Evolutionary conservation across 2,888 invertebrate genomes (phyloP).

Genomic region (Oithona nana): DNA sequence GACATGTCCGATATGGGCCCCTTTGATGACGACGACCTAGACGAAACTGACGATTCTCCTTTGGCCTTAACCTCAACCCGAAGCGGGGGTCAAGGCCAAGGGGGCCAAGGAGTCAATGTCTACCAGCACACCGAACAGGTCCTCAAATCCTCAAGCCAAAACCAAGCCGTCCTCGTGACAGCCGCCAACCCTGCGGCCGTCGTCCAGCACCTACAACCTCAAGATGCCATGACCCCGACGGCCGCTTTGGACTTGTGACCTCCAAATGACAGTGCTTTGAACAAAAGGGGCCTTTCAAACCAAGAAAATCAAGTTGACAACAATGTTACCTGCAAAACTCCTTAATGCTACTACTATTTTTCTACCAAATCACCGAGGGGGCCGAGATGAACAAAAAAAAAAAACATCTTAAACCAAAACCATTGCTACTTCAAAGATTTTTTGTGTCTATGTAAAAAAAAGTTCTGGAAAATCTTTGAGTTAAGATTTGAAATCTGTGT

Average conservation of each 20-base stretch:
- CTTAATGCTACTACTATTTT: not conserved
- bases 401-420: too few species aligned
- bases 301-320: too few species aligned
- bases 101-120: slow-evolving; percentile 16
- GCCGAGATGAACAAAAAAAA: too few species aligned
- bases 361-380: not conserved
- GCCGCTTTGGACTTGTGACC: not conserved
- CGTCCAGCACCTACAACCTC: slow-evolving; percentile 11
- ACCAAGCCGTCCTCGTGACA: not conserved
- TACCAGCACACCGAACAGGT: slow-evolving; percentile 16
- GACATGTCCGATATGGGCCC: not conserved
- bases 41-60: not conserved
- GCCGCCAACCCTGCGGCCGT: slow-evolving; percentile 4
- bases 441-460: too few species aligned
- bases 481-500: too few species aligned
- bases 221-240: not conserved
- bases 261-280: not conserved
- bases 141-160: not conserved
- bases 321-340: not conserved
- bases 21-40: not conserved
- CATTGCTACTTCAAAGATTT: too few species aligned
- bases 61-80: not conserved
- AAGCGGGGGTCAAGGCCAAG: slow-evolving; percentile 18
- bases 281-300: not conserved
- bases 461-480: too few species aligned